These are phyloP conservation scores for Siniperca obscura DNA, from an alignment of 2,797 vertebrate genomes.

Conservation along the genomic window DNA sequence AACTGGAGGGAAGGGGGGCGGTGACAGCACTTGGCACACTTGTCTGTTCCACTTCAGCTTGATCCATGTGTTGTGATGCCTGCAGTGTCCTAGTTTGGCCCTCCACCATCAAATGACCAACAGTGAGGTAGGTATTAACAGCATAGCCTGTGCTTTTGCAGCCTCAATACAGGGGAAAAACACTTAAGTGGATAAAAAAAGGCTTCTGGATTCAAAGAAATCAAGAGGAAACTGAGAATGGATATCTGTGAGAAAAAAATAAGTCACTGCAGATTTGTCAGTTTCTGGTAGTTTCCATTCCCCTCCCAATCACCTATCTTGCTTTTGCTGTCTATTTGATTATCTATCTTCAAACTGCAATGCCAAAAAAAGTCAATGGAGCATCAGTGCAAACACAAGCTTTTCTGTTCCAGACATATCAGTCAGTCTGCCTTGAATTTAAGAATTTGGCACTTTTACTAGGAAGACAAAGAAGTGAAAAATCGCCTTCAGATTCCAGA, in stretches of 20 bases:
- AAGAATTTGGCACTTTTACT: neutral
- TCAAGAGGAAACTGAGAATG: conserved; percentile 7
- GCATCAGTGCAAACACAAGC: conserved; percentile 11
- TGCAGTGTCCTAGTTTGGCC: conserved; percentile 73
- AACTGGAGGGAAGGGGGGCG: conserved; percentile 48
- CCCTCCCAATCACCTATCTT: neutral
- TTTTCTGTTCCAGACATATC: conserved; percentile 9
- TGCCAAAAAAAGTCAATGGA: neutral
- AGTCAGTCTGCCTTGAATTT: conserved; percentile 8
- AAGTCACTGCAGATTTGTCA: conserved; percentile 10
- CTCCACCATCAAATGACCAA: conserved; percentile 57
- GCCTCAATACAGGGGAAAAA: conserved; percentile 6
- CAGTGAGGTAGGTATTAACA: conserved; percentile 59
- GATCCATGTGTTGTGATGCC: conserved; percentile 71
- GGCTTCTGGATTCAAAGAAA: conserved; percentile 13
- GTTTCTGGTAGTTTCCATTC: neutral
- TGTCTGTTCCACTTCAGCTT: conserved; percentile 71
- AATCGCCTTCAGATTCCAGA: neutral
- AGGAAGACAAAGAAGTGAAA: neutral
- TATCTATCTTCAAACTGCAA: neutral
- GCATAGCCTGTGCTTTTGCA: conserved; percentile 51
- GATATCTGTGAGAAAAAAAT: neutral
- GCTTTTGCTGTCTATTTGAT: neutral
- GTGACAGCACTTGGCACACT: conserved; percentile 57
- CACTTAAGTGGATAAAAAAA: neutral